These are phyloP conservation scores for Drosophila orena DNA, from an alignment of 1,140 invertebrate genomes.

Conservation along the genomic window DNA sequence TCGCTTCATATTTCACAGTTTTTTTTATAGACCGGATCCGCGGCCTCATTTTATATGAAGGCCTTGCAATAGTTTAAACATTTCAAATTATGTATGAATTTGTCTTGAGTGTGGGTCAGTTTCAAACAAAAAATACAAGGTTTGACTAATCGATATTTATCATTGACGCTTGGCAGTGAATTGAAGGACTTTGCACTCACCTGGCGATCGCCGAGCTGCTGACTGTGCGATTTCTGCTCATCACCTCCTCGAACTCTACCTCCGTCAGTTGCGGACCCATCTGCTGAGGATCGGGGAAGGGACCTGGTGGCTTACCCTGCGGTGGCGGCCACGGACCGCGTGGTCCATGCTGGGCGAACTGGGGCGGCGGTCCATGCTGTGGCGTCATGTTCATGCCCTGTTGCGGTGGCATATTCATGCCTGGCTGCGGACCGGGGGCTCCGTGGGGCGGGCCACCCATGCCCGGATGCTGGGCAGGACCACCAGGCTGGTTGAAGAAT, in stretches of 20 bases:
- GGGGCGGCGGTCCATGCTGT: slow-evolving; percentile 87
- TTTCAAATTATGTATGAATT: no score
- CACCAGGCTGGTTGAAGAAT: slow-evolving; percentile 93
- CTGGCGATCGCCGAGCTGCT: slow-evolving; percentile 97
- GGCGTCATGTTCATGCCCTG: slow-evolving; percentile 86
- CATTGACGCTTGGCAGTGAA: no score
- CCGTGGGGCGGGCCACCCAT: slow-evolving; percentile 87
- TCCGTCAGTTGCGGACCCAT: slow-evolving; percentile 92
- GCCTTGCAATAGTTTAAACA: no score
- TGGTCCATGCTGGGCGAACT: slow-evolving; percentile 86
- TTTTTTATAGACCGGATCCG: no score
- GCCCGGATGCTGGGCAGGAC: slow-evolving; percentile 87
- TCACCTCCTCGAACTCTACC: slow-evolving; percentile 99
- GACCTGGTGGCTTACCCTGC: slow-evolving; percentile 86
- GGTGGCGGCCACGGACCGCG: slow-evolving; percentile 80
- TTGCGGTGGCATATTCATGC: slow-evolving; percentile 86
- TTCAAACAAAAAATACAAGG: no score
- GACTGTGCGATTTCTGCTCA: slow-evolving; percentile 98
- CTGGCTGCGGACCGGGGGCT: slow-evolving; percentile 87
- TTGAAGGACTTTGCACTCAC: slow-evolving; percentile 25
- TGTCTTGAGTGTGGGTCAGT: no score
- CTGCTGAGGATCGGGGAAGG: slow-evolving; percentile 82
- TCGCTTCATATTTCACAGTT: no score
- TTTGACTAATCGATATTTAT: no score
- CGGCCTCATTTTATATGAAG: no score